Evolutionary conservation across 2,888 invertebrate species (phyloP).

Genomic region (Dynastes grantii): DNA sequence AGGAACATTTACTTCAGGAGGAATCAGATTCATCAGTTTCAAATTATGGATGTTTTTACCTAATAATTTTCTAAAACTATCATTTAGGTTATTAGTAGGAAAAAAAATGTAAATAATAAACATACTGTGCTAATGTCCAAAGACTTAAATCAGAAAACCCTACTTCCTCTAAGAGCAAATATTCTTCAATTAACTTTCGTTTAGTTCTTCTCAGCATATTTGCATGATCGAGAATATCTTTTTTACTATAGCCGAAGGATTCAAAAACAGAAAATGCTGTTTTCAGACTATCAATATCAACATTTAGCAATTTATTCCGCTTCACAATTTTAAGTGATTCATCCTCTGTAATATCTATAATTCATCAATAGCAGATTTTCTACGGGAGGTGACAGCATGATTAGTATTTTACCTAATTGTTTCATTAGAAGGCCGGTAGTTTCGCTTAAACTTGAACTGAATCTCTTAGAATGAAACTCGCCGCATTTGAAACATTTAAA

Average conservation of each 20-base stretch:
- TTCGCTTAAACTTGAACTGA: slow-evolving; percentile 20
- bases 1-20: slow-evolving; percentile 67
- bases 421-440: neutral
- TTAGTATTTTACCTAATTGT: slow-evolving; percentile 25
- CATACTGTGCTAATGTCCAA: slow-evolving; percentile 62
- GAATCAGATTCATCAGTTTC: slow-evolving; percentile 68
- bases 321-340: neutral
- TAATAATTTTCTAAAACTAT: slow-evolving; percentile 65
- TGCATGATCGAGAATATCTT: slow-evolving; percentile 73
- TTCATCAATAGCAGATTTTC: slow-evolving; percentile 38
- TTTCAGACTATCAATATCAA: slow-evolving; percentile 53
- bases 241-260: slow-evolving; percentile 57
- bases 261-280: slow-evolving; percentile 55
- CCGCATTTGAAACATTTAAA: slow-evolving; percentile 37
- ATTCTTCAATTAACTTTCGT: slow-evolving; percentile 76
- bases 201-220: slow-evolving; percentile 75
- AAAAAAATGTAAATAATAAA: slow-evolving; percentile 64
- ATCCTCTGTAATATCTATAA: slow-evolving; percentile 34
- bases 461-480: neutral
- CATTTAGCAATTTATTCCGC: slow-evolving; percentile 41
- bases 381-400: slow-evolving; percentile 7
- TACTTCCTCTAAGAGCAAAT: slow-evolving; percentile 76
- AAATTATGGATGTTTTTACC: slow-evolving; percentile 66
- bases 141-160: slow-evolving; percentile 70
- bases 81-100: slow-evolving; percentile 60